Conservation (phyloP, 2,888 invertebrate genomes). For the Orthosia gracilis region DNA sequence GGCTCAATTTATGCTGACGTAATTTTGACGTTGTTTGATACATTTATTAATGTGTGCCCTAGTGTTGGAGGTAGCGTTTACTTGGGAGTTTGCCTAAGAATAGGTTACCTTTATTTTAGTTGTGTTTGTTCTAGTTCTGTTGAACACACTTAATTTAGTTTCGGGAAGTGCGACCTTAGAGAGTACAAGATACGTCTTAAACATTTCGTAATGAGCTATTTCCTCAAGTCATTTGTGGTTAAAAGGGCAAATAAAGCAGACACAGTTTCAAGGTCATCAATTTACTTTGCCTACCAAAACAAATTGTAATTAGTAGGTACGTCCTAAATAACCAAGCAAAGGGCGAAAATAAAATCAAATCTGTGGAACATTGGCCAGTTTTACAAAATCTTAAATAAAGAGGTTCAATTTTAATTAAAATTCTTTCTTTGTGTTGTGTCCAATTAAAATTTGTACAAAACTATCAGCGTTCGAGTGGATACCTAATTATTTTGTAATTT, state of each 20-base stretch:
- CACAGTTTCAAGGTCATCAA: neutral
- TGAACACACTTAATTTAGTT: neutral
- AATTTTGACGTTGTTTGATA: slow-evolving; percentile 33
- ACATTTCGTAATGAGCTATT: neutral
- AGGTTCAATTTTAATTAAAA: slow-evolving; percentile 46
- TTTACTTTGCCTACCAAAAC: slow-evolving; percentile 9
- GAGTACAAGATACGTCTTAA: too few species aligned
- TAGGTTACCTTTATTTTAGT: neutral
- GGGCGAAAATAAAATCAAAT: slow-evolving; percentile 15
- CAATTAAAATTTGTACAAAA: slow-evolving; percentile 38
- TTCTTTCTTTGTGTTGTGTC: slow-evolving; percentile 44
- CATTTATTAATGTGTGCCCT: slow-evolving; percentile 3
- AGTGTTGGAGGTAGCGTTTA: neutral
- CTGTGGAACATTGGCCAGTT: slow-evolving; percentile 8
- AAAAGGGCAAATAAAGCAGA: neutral
- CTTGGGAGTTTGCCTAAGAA: neutral
- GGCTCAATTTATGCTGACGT: slow-evolving; percentile 18
- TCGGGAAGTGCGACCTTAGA: neutral
- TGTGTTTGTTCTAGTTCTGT: neutral
- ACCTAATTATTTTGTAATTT: slow-evolving; percentile 47
- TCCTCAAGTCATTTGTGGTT: neutral
- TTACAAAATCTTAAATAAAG: slow-evolving; percentile 16
- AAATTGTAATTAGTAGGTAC: neutral
- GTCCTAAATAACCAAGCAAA: neutral
- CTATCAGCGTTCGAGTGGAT: slow-evolving; percentile 34